Conservation (phyloP, 2,888 invertebrate species). For the Abrostola triplasia region DNA sequence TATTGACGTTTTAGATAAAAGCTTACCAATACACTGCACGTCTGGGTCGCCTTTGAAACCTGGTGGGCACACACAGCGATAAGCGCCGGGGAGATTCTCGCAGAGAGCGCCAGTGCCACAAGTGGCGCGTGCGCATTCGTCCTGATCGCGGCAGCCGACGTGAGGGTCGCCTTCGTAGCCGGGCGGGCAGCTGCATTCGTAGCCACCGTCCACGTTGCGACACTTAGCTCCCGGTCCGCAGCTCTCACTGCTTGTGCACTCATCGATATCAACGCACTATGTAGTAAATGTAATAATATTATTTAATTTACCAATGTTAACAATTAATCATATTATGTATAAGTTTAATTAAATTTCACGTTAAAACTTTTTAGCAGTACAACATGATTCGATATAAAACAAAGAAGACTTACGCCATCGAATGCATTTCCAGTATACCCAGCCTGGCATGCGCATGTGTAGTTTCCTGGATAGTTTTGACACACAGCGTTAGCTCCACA, state of each 20-base stretch:
- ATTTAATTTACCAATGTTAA: neutral
- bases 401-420: constrained; percentile 76
- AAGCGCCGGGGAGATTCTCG: constrained; percentile 93
- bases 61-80: constrained; percentile 94
- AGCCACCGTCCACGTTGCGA: constrained; percentile 93
- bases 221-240: constrained; percentile 95
- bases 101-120: constrained; percentile 95
- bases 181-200: constrained; percentile 94
- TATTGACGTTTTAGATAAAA: constrained; percentile 55
- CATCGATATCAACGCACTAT: constrained; percentile 94
- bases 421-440: constrained; percentile 95
- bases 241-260: constrained; percentile 91
- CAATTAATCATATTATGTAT: neutral
- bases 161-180: constrained; percentile 94
- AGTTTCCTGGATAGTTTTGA: constrained; percentile 95
- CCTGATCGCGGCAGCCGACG: constrained; percentile 91
- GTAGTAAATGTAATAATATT: constrained; percentile 27
- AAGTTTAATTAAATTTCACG: too few species aligned
- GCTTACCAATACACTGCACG: constrained; percentile 92
- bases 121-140: constrained; percentile 92
- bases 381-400: too few species aligned
- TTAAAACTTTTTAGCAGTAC: too few species aligned
- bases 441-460: constrained; percentile 94
- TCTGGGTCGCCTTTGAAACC: constrained; percentile 94
- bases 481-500: constrained; percentile 95